phyloP scores from a whole-genome alignment of 2,888 invertebrate genomes.

The Agelastica alni region DNA sequence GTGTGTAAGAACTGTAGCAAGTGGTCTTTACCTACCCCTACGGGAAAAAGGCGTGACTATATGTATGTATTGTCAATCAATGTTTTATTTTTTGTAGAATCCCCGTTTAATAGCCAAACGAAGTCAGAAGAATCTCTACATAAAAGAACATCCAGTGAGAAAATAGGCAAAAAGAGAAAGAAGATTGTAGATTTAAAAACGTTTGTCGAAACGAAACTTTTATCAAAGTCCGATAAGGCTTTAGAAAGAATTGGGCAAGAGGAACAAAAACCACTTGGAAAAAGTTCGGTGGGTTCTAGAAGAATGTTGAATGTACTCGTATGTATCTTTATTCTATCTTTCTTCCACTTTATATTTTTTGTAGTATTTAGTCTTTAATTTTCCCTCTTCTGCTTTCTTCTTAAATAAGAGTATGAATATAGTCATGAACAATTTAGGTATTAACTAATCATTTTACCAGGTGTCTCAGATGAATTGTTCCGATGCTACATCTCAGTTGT shows the following conservation, averaged over 20 bases:
- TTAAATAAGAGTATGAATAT: background rate
- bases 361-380: conserved; percentile 8
- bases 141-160: conserved; percentile 76
- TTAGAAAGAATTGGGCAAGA: conserved; percentile 87
- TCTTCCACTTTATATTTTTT: conserved; percentile 17
- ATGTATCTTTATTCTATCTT: conserved; percentile 45
- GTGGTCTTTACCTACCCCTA: too few relatives aligned
- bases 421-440: too few relatives aligned
- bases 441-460: too few relatives aligned
- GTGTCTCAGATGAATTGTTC: too few relatives aligned
- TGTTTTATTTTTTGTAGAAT: conserved; percentile 51
- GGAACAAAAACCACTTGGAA: conserved; percentile 62
- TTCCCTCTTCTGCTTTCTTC: conserved; percentile 15
- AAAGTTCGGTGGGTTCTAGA: conserved; percentile 68
- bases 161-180: conserved; percentile 64
- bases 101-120: conserved; percentile 55
- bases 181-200: conserved; percentile 91
- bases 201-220: conserved; percentile 87
- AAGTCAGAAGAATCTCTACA: conserved; percentile 58
- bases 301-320: conserved; percentile 49
- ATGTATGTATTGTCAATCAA: too few relatives aligned
- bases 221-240: conserved; percentile 90
- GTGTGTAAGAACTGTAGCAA: too few relatives aligned
- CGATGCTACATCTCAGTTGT: too few relatives aligned
- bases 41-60: too few relatives aligned